These are phyloP conservation scores for Myotis brandtii DNA, from an alignment of 2,113 vertebrate genomes.

Conservation along the genomic window DNA sequence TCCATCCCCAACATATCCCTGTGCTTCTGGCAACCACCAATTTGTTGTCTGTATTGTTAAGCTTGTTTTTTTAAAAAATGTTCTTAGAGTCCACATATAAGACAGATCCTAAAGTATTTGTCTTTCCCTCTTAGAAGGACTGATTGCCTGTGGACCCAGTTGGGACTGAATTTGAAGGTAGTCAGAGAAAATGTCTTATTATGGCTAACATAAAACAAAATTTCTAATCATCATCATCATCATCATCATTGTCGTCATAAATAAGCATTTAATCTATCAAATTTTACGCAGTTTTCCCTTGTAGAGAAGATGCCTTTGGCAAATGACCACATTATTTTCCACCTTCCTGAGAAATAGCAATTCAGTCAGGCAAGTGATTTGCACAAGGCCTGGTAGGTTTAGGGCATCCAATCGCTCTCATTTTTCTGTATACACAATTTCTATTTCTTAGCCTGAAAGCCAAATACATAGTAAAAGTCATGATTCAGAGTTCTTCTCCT, in stretches of 20 bases:
- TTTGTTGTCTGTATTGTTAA: neutral
- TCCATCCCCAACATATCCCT: neutral
- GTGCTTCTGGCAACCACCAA: neutral
- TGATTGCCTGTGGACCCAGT: neutral
- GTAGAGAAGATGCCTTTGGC: neutral
- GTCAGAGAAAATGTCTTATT: neutral
- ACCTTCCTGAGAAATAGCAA: neutral
- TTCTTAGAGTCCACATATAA: neutral
- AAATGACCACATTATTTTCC: neutral
- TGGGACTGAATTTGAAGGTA: neutral
- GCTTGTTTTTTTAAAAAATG: neutral
- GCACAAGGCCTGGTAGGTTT: neutral
- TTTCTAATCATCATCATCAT: neutral
- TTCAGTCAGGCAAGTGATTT: neutral
- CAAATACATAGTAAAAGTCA: neutral
- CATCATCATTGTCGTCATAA: neutral
- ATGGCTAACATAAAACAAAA: neutral
- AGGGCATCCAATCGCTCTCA: neutral
- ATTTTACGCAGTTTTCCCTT: neutral
- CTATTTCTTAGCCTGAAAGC: constrained; percentile 20
- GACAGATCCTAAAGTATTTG: neutral
- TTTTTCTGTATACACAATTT: neutral
- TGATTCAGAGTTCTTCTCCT: neutral
- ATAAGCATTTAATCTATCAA: neutral
- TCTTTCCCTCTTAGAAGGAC: neutral